Evolutionary conservation across 2,888 invertebrate genomes (phyloP).

Genomic region (Bellardia bayeri): DNA sequence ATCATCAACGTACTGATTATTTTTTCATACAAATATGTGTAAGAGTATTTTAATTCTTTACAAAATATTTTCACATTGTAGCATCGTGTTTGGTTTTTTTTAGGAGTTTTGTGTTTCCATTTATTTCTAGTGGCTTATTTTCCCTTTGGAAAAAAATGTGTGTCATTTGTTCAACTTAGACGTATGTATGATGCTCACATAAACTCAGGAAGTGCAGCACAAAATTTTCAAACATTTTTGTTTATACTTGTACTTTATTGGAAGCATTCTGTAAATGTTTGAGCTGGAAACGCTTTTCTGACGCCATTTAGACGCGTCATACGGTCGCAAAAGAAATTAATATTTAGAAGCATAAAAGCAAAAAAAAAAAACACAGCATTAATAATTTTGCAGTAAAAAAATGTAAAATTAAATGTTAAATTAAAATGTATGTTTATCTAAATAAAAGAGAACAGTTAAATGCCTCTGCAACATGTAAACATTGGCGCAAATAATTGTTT

Average conservation of each 20-base stretch:
- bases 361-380: not conserved
- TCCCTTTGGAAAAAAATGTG: conserved; percentile 44
- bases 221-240: conserved; percentile 43
- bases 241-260: conserved; percentile 38
- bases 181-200: conserved; percentile 19
- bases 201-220: conserved; percentile 48
- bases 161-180: conserved; percentile 61
- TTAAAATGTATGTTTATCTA: not conserved
- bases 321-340: conserved; percentile 53
- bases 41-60: conserved; percentile 33
- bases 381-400: not conserved
- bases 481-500: no score
- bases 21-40: not conserved
- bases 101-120: conserved; percentile 34
- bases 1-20: not conserved
- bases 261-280: conserved; percentile 47
- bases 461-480: not conserved
- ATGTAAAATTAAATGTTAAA: not conserved
- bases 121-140: conserved; percentile 24
- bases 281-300: conserved; percentile 43
- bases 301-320: conserved; percentile 68
- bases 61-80: conserved; percentile 48
- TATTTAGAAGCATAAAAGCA: conserved; percentile 19
- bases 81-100: conserved; percentile 53
- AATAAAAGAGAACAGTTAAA: not conserved